These are phyloP conservation scores for Heliocidaris erythrogramma DNA, from an alignment of 35 echinoderm and acorn worm species.

Conservation along the genomic window DNA sequence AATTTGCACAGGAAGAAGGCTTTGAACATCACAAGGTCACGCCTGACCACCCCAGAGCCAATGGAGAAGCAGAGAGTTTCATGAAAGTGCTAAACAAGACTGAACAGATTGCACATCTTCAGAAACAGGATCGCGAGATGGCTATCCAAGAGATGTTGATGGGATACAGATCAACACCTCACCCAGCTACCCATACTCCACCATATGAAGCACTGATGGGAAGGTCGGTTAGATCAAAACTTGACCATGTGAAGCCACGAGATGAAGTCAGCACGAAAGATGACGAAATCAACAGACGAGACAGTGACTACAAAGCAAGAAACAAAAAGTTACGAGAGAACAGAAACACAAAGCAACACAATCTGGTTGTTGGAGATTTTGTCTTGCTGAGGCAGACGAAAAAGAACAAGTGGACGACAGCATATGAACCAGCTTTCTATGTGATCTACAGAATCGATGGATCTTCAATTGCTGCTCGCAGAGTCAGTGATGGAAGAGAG, in stretches of 20 bases:
- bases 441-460: slow-evolving; percentile 53
- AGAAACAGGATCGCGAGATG: neutral
- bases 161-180: slow-evolving; percentile 58
- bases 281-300: neutral
- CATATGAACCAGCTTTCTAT: slow-evolving; percentile 77
- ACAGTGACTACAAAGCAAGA: slow-evolving; percentile 29
- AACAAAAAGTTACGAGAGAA: slow-evolving; percentile 48
- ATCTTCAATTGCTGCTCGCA: slow-evolving; percentile 57
- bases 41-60: slow-evolving; percentile 66
- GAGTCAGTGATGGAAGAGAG: no score
- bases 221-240: slow-evolving; percentile 44
- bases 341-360: slow-evolving; percentile 62
- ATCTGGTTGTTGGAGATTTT: slow-evolving; percentile 62
- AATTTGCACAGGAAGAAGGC: no score
- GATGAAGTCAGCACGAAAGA: slow-evolving; percentile 11
- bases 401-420: slow-evolving; percentile 65
- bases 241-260: slow-evolving; percentile 29
- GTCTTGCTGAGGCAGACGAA: slow-evolving; percentile 55
- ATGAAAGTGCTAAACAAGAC: slow-evolving; percentile 30
- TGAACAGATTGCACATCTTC: no score
- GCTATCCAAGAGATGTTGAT: slow-evolving; percentile 66
- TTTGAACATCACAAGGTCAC: neutral
- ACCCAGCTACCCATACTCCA: slow-evolving; percentile 46
- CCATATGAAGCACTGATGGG: slow-evolving; percentile 68
- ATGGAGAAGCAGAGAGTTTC: slow-evolving; percentile 72